Conservation (phyloP, 2,888 invertebrate genomes). For the Hirtodrosophila confusa region DNA sequence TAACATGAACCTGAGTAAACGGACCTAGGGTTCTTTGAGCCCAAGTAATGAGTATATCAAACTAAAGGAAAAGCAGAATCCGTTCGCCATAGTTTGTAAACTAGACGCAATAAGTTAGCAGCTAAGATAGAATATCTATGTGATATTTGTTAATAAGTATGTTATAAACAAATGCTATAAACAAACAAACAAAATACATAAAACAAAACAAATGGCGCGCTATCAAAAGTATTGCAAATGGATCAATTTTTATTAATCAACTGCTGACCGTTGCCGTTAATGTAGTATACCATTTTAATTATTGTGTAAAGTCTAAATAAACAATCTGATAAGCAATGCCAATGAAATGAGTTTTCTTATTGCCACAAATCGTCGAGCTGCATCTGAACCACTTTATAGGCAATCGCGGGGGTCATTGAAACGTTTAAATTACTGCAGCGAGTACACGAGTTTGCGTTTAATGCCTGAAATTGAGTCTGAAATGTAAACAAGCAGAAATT, state of each 20-base stretch:
- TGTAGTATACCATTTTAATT: constrained; percentile 37
- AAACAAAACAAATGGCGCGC: constrained; percentile 21
- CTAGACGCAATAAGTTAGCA: constrained; percentile 45
- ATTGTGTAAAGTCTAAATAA: constrained; percentile 39
- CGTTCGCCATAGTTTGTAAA: constrained; percentile 49
- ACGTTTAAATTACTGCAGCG: constrained; percentile 14
- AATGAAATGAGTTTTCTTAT: constrained; percentile 32
- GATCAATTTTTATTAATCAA: constrained; percentile 47
- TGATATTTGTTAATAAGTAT: constrained; percentile 83
- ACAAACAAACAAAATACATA: constrained; percentile 25
- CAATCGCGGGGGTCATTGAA: constrained; percentile 42
- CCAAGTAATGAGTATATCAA: no score
- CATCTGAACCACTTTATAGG: constrained; percentile 25
- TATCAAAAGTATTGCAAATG: constrained; percentile 53
- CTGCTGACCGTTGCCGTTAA: constrained; percentile 54
- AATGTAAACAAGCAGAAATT: constrained; percentile 41
- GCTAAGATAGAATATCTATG: constrained; percentile 77
- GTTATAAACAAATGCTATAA: constrained; percentile 63
- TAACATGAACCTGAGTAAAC: no score
- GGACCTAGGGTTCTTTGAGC: no score
- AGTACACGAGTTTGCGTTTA: not conserved
- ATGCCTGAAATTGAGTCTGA: not conserved
- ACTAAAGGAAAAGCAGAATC: not conserved
- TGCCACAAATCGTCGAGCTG: not conserved
- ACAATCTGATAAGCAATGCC: constrained; percentile 48